A percentile compares a stretch with the other conserved stretches of the same genome.
Evolutionary conservation across 1,140 invertebrate genomes (phyloP).

Genomic region (Drosophila teissieri): DNA sequence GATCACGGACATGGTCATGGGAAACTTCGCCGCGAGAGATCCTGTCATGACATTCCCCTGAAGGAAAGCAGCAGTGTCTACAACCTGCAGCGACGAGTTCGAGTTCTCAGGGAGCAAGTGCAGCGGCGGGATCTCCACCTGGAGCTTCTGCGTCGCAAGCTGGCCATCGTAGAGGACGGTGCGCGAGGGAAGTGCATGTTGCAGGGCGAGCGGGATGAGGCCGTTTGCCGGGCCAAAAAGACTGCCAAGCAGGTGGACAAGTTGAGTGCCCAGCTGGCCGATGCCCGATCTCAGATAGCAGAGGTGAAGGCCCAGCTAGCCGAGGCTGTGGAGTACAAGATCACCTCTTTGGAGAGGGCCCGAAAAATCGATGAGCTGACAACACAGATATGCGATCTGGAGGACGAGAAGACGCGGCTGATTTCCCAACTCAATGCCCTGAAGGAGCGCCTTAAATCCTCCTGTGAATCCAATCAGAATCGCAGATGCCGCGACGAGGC

Average conservation of each 20-base stretch:
- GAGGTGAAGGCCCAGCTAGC: slow-evolving; percentile 92
- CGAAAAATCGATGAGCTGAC: slow-evolving; percentile 93
- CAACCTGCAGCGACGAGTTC: slow-evolving; percentile 91
- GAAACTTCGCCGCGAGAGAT: slow-evolving; percentile 89
- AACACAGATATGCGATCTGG: slow-evolving; percentile 77
- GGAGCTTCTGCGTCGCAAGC: slow-evolving; percentile 94
- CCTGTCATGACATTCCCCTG: slow-evolving; percentile 89
- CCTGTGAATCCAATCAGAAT: slow-evolving; percentile 82
- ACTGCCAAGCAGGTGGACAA: slow-evolving; percentile 91
- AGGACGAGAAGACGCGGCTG: slow-evolving; percentile 77
- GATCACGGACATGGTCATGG: slow-evolving; percentile 51
- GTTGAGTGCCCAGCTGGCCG: slow-evolving; percentile 89
- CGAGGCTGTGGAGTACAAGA: slow-evolving; percentile 94
- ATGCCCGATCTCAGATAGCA: slow-evolving; percentile 89
- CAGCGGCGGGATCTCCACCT: slow-evolving; percentile 96
- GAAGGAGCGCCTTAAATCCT: slow-evolving; percentile 76
- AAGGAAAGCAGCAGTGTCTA: slow-evolving; percentile 91
- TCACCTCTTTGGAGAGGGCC: slow-evolving; percentile 91
- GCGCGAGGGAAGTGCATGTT: slow-evolving; percentile 88
- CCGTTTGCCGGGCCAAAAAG: slow-evolving; percentile 90
- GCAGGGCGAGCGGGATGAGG: slow-evolving; percentile 91
- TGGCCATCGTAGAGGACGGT: slow-evolving; percentile 92
- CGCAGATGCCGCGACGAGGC: slow-evolving; percentile 86
- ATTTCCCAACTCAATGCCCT: slow-evolving; percentile 67
- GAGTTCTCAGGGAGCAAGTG: slow-evolving; percentile 93